phyloP scores from a whole-genome alignment of 2,797 vertebrate species.

The Eutrigla gurnardus region DNA sequence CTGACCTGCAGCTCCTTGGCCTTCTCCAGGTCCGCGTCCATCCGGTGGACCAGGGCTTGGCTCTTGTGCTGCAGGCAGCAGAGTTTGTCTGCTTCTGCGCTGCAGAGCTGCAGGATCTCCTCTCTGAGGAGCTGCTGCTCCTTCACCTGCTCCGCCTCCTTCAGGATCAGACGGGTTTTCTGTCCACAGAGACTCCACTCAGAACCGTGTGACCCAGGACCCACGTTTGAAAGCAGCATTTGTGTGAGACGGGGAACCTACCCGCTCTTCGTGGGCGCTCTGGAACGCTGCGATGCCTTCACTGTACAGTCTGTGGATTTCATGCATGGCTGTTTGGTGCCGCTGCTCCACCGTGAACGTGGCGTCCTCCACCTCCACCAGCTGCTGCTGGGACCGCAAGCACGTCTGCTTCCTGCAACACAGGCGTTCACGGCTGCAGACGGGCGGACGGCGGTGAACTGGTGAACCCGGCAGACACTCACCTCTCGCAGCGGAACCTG shows the following conservation, averaged over 20 bases:
- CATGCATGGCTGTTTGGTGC: background rate
- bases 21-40: background rate
- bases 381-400: background rate
- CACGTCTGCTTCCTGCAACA: constrained; percentile 39
- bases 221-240: no score
- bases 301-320: constrained; percentile 4
- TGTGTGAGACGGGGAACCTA: background rate
- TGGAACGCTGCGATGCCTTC: background rate
- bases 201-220: no score
- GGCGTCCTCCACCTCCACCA: background rate
- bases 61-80: no score
- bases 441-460: background rate
- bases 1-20: background rate
- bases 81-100: no score
- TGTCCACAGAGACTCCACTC: constrained; percentile 8
- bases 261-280: background rate
- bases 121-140: no score
- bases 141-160: background rate
- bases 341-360: constrained; percentile 1
- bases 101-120: background rate
- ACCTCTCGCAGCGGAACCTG: constrained; percentile 39
- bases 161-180: background rate
- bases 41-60: background rate
- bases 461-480: background rate
- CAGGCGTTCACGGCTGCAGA: background rate